Percentiles rank a stretch among this genome's conserved stretches.
These are phyloP conservation scores for Myoxocephalus aenaeus DNA, from an alignment of 2,797 vertebrate species.

Conservation along the genomic window DNA sequence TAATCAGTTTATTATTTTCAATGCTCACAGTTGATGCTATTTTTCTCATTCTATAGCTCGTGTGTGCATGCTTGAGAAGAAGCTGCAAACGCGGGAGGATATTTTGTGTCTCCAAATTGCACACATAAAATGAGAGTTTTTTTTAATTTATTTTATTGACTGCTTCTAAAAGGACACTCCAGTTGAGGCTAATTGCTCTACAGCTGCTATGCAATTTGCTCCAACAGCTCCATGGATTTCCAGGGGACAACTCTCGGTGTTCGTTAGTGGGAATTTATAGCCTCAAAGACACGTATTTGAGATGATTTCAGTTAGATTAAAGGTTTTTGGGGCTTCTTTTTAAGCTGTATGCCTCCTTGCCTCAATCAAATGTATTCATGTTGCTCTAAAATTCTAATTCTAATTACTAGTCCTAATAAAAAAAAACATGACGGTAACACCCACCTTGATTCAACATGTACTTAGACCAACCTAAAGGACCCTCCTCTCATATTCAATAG, in stretches of 20 bases:
- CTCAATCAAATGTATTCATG: neutral
- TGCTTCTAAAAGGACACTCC: neutral
- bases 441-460: too few relatives aligned
- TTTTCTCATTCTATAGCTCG: too few relatives aligned
- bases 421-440: too few relatives aligned
- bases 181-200: neutral
- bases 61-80: neutral
- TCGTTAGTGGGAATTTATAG: neutral
- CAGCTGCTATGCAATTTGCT: neutral
- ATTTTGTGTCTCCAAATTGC: neutral
- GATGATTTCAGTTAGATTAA: neutral
- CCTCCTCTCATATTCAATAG: neutral
- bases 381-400: too few relatives aligned
- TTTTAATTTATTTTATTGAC: neutral
- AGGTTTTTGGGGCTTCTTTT: neutral
- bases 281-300: neutral
- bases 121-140: conserved; percentile 4
- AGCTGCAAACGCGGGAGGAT: neutral
- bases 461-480: too few relatives aligned
- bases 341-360: neutral
- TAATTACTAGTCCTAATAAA: too few relatives aligned
- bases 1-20: too few relatives aligned
- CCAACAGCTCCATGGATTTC: neutral
- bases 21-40: neutral
- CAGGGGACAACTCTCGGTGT: neutral